Percentiles rank a stretch among this genome's conserved stretches.
Evolutionary conservation across 2,797 vertebrate species (phyloP).

Genomic region (Remorina albescens): DNA sequence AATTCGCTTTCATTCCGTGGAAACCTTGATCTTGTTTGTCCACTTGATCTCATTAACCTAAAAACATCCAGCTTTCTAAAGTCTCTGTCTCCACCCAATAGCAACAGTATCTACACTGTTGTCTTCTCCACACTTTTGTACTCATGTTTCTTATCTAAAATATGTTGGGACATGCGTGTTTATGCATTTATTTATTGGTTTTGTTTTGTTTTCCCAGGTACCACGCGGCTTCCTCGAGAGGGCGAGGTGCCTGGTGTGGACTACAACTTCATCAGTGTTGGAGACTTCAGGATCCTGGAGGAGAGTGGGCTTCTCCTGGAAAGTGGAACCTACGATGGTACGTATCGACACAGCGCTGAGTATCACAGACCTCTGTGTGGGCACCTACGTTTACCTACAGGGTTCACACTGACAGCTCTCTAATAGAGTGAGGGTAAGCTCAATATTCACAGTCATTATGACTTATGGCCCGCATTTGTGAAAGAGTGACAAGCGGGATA

Average conservation of each 20-base stretch:
- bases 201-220: conserved; percentile 84
- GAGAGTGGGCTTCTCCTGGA: conserved; percentile 96
- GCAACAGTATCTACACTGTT: background rate
- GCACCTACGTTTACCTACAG: background rate
- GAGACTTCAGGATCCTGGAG: conserved; percentile 97
- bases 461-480: conserved; percentile 45
- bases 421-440: conserved; percentile 36
- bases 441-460: conserved; percentile 41
- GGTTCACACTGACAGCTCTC: conserved; percentile 36
- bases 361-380: background rate
- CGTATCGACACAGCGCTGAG: background rate
- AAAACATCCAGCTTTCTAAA: background rate
- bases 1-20: background rate
- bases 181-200: background rate
- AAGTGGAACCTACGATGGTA: conserved; percentile 98
- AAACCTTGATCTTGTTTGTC: conserved; percentile 20
- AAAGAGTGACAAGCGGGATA: conserved; percentile 51
- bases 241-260: conserved; percentile 97
- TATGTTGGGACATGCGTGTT: background rate
- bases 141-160: conserved; percentile 12
- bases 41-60: background rate
- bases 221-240: conserved; percentile 95
- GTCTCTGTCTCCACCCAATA: background rate
- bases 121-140: background rate
- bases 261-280: conserved; percentile 98